Percentiles rank a stretch among this genome's conserved stretches.
Conservation (phyloP, 2,113 vertebrate genomes). For the Callospermophilus lateralis region DNA sequence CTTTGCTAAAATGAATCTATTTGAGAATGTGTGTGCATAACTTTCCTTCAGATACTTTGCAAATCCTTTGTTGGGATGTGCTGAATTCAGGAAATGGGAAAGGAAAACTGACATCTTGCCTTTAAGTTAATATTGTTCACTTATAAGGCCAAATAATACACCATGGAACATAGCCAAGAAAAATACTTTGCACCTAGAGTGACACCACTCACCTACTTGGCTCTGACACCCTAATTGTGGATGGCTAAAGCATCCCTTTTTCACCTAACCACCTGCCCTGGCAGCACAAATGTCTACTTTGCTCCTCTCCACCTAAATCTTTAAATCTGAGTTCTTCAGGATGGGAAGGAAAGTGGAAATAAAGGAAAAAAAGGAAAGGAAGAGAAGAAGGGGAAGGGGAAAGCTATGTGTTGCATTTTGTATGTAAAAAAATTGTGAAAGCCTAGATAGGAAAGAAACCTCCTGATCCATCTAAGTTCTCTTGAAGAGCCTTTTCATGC, state of each 20-base stretch:
- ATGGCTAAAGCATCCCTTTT: not conserved
- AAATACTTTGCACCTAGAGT: too few relatives aligned
- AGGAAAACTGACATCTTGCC: too few relatives aligned
- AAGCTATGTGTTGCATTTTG: not conserved
- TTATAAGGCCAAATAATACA: too few relatives aligned
- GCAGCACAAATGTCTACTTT: not conserved
- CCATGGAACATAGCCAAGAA: too few relatives aligned
- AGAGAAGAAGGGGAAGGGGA: not conserved
- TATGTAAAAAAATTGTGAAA: not conserved
- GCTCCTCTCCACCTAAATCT: not conserved
- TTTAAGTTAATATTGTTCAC: too few relatives aligned
- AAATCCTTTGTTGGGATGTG: too few relatives aligned
- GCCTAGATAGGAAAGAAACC: not conserved
- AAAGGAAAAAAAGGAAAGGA: not conserved
- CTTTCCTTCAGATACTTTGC: too few relatives aligned
- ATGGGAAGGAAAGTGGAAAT: not conserved
- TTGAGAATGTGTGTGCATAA: too few relatives aligned
- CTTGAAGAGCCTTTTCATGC: not conserved
- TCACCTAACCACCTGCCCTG: not conserved
- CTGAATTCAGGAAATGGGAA: too few relatives aligned
- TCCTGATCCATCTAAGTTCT: not conserved
- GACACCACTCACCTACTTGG: not conserved
- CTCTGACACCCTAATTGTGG: not conserved
- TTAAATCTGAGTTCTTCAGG: not conserved
- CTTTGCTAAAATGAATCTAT: too few relatives aligned